These are phyloP conservation scores for Melinaea marsaeus DNA, from an alignment of 2,888 invertebrate genomes.

Conservation along the genomic window DNA sequence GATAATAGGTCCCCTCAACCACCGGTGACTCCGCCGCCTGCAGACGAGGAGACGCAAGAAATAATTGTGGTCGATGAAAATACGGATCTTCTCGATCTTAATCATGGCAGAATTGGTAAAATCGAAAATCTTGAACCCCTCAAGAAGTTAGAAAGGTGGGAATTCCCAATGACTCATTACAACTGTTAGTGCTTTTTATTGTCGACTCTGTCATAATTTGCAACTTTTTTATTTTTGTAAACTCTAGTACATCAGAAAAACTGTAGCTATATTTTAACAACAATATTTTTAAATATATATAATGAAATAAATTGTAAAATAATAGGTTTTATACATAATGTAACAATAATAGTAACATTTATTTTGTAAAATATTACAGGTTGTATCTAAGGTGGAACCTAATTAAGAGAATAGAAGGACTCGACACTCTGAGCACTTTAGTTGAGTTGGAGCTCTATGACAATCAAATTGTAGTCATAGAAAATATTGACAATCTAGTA, in stretches of 20 bases:
- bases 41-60: conserved; percentile 73
- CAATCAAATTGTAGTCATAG: conserved; percentile 95
- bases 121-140: conserved; percentile 90
- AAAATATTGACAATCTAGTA: conserved; percentile 90
- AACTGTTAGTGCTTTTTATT: background rate
- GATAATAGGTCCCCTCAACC: conserved; percentile 46
- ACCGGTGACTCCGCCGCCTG: conserved; percentile 49
- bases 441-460: conserved; percentile 96
- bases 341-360: background rate
- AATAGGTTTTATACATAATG: background rate
- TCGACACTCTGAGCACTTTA: conserved; percentile 85
- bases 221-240: no score
- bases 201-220: no score
- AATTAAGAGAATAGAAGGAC: conserved; percentile 95
- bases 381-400: conserved; percentile 96
- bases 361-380: conserved; percentile 45
- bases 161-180: background rate
- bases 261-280: no score
- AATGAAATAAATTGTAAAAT: no score
- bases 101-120: conserved; percentile 91
- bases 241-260: no score
- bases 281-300: no score
- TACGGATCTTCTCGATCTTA: conserved; percentile 88
- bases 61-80: conserved; percentile 82
- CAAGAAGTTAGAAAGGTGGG: conserved; percentile 81